Evolutionary conservation across 1,140 invertebrate genomes (phyloP).

Genomic region (Drosophila biarmipes): DNA sequence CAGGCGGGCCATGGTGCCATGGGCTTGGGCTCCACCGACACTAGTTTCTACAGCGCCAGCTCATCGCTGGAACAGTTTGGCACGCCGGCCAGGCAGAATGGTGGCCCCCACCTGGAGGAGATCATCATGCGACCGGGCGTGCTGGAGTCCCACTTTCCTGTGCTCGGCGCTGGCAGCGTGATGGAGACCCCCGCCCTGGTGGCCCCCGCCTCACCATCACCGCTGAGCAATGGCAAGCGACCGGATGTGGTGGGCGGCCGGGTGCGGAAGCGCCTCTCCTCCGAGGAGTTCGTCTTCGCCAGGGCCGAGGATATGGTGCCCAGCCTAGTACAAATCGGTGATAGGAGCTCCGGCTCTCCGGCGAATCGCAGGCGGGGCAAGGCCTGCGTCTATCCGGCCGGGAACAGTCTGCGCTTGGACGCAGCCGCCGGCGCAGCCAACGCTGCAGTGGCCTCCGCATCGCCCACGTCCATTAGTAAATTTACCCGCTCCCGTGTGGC

Average conservation of each 20-base stretch:
- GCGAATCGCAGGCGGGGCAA: constrained; percentile 55
- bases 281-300: constrained; percentile 79
- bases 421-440: constrained; percentile 31
- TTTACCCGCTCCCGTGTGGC: constrained; percentile 65
- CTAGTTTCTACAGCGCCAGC: constrained; percentile 81
- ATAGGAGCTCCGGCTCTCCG: constrained; percentile 47
- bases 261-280: constrained; percentile 75
- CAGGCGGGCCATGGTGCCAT: neutral
- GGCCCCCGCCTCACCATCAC: constrained; percentile 64
- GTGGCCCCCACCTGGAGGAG: constrained; percentile 42
- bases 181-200: constrained; percentile 54
- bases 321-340: constrained; percentile 74
- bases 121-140: constrained; percentile 73
- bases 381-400: constrained; percentile 71
- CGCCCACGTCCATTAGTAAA: constrained; percentile 75
- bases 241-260: constrained; percentile 68
- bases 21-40: constrained; percentile 67
- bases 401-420: constrained; percentile 61
- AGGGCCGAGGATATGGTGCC: constrained; percentile 67
- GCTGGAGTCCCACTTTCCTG: constrained; percentile 82
- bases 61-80: constrained; percentile 78
- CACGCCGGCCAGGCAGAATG: constrained; percentile 52
- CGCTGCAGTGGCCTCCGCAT: constrained; percentile 16
- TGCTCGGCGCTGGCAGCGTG: constrained; percentile 28
- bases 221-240: constrained; percentile 52